Evolutionary conservation across 2,797 vertebrate species (phyloP).

Genomic region (Trematomus bernacchii): DNA sequence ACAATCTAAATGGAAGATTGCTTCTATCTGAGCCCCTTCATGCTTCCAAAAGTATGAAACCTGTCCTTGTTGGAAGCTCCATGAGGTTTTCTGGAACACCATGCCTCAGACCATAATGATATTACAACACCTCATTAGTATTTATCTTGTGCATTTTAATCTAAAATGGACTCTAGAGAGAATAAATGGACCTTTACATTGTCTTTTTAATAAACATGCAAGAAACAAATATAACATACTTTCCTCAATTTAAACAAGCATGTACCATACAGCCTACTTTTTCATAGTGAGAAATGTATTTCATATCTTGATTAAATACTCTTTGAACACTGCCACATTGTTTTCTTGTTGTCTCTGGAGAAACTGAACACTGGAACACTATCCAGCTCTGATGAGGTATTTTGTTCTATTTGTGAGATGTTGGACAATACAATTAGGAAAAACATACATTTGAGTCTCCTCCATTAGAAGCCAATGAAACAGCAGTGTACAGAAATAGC

Average conservation of each 20-base stretch:
- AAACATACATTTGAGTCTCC: slow-evolving; percentile 36
- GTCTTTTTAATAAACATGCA: background rate
- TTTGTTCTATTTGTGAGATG: slow-evolving; percentile 56
- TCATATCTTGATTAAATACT: slow-evolving; percentile 15
- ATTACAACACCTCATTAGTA: background rate
- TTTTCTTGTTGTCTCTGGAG: slow-evolving; percentile 39
- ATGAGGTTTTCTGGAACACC: background rate
- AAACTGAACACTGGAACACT: slow-evolving; percentile 31
- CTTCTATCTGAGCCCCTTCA: background rate
- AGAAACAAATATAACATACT: background rate
- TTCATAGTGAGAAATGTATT: background rate
- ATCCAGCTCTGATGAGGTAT: slow-evolving; percentile 22
- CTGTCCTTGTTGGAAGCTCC: background rate
- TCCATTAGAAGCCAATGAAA: slow-evolving; percentile 12
- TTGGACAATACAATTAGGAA: slow-evolving; percentile 40
- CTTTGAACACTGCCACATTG: slow-evolving; percentile 11
- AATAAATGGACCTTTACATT: background rate
- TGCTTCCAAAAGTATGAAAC: background rate
- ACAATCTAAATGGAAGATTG: background rate
- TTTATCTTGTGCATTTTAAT: background rate
- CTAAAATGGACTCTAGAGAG: background rate
- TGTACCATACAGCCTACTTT: background rate
- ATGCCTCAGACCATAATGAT: background rate
- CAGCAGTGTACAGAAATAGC: slow-evolving; percentile 1
- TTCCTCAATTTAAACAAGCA: slow-evolving; percentile 1